Conservation (phyloP, 2,797 vertebrate genomes). For the Sus cebifrons region DNA sequence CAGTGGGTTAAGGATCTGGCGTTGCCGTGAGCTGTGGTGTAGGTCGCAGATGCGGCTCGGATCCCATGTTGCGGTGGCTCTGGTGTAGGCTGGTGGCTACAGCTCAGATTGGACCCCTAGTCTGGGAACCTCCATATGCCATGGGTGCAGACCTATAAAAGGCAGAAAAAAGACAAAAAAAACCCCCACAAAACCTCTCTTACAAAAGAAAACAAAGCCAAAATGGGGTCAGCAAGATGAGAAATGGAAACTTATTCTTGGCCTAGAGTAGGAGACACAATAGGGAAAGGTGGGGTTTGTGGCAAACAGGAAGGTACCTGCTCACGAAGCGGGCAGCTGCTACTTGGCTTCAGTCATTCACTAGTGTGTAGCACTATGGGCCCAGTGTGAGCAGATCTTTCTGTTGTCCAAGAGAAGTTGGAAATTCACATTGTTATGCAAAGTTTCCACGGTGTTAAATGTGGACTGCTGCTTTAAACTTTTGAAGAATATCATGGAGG, state of each 20-base stretch:
- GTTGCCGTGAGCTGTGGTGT: too few species aligned
- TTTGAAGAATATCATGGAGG: conserved; percentile 29
- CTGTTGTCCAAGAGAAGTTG: conserved; percentile 47
- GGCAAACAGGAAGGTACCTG: neutral
- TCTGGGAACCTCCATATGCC: too few species aligned
- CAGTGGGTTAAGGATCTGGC: too few species aligned
- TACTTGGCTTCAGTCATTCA: neutral
- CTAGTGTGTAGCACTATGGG: neutral
- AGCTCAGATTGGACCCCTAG: too few species aligned
- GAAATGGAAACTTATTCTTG: conserved; percentile 54
- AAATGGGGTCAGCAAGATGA: conserved; percentile 6
- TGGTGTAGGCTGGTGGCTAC: too few species aligned
- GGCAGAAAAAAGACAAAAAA: too few species aligned
- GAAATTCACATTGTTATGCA: conserved; percentile 60
- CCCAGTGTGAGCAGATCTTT: conserved; percentile 1
- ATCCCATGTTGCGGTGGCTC: too few species aligned
- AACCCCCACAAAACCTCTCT: neutral
- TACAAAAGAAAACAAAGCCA: conserved; percentile 56
- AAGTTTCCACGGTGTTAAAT: conserved; percentile 57
- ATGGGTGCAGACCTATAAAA: too few species aligned
- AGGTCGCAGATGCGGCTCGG: too few species aligned
- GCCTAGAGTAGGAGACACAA: conserved; percentile 47
- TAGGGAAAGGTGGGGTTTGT: neutral
- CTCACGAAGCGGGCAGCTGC: neutral
- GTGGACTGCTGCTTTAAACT: neutral